Evolutionary conservation across 2,113 vertebrate genomes (phyloP).

Genomic region (Hymenochirus boettgeri): DNA sequence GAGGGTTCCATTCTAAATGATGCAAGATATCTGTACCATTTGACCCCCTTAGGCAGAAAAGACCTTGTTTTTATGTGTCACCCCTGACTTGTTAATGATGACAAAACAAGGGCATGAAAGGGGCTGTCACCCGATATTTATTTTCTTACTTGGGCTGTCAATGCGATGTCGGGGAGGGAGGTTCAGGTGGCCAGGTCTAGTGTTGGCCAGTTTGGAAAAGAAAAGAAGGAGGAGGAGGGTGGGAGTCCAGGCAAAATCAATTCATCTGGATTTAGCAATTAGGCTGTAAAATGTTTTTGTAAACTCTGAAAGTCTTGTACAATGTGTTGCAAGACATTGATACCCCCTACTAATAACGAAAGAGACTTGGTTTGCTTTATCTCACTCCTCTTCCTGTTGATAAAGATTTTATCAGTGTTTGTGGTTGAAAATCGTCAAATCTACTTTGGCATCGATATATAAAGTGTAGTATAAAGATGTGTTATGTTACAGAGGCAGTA

Average conservation of each 20-base stretch:
- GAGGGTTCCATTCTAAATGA: too few species aligned
- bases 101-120: background rate
- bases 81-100: background rate
- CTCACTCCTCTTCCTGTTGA: too few species aligned
- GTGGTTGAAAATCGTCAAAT: too few species aligned
- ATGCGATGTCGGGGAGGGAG: background rate
- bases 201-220: background rate
- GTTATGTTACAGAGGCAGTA: too few species aligned
- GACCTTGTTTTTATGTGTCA: background rate
- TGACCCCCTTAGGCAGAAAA: background rate
- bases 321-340: too few species aligned
- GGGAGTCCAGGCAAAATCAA: background rate
- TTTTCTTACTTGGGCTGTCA: slow-evolving; percentile 8
- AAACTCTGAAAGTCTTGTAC: too few species aligned
- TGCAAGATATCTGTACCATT: background rate
- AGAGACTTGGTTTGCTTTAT: too few species aligned
- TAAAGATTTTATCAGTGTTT: too few species aligned
- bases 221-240: background rate
- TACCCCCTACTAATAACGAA: too few species aligned
- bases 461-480: too few species aligned
- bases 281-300: slow-evolving; percentile 1
- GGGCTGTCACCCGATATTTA: slow-evolving; percentile 5
- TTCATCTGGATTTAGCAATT: background rate
- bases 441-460: too few species aligned
- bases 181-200: slow-evolving; percentile 23